Base-by-base conservation (phyloP, 2,888 invertebrate species). In the Unio pictorum region DNA sequence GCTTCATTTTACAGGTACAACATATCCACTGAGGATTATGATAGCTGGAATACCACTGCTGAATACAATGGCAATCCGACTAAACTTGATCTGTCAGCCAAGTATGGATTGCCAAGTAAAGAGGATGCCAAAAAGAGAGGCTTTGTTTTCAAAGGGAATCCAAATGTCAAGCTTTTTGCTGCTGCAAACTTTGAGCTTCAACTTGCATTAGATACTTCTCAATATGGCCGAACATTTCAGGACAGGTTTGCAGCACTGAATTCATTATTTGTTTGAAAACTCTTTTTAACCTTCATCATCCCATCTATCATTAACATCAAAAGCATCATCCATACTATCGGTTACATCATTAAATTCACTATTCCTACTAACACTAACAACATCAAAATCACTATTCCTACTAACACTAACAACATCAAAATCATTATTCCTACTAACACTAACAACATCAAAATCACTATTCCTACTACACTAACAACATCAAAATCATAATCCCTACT, bases 151-250 rank as follows among this genome's bases (percentile, higher is more conserved):
- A 79, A 88, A 69, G 86, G 85, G 63, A 86, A 90, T 69, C 89
- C 90, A 4, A 76, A 82, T 54, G 86, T 90, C 20, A 76, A 89
- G 69, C 70, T 90, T 26, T 90, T 90, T 79, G 83, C 76, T 26
- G 83, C 83, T 68, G 73, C 81, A 4, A 74, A 83, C 61, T 82
- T 89, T 69, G 75, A 81, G 18, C 81, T 89, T 0, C 76, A 81
- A 57, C 77, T 90, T n/a, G 89, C 89, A 5, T 76, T 90, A 26
- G 87, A 90, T 75, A 90, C 90, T 1, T 87, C 88, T 17, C 89
- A 90, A 81, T 90, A 77, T 85, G 89, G 89, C 5, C 73, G 90
- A 56, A 83, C 84, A 7, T 90, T 90, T 74, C 88, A 90, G 74
- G 89, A 90, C 75, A 89, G 90, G 90, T 89, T 67, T 45, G 45